phyloP scores from a whole-genome alignment of 1,140 invertebrate species.

The Triops longicaudatus region DNA sequence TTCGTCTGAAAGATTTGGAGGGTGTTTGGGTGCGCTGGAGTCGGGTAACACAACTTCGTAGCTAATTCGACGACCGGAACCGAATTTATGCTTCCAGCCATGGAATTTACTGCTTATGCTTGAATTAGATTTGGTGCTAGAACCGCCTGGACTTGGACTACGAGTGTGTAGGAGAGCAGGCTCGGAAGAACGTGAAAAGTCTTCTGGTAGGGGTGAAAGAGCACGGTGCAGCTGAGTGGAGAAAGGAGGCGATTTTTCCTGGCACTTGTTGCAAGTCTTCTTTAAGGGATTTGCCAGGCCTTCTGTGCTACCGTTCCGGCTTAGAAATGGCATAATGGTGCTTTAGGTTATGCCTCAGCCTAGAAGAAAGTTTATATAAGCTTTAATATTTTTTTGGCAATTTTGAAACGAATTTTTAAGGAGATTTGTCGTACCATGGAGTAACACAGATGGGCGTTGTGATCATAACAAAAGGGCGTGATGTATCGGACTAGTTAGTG shows the following conservation, averaged over 20 bases:
- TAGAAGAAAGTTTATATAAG: neutral
- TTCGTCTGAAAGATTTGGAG: no score
- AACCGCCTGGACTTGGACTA: neutral
- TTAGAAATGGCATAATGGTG: neutral
- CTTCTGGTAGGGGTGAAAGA: neutral
- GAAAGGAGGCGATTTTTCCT: neutral
- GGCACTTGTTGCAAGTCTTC: neutral
- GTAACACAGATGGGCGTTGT: neutral
- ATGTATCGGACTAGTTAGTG: neutral
- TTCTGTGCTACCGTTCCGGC: neutral
- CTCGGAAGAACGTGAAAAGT: neutral
- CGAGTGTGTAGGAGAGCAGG: neutral
- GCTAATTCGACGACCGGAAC: neutral
- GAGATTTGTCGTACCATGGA: no score
- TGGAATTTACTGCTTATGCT: neutral
- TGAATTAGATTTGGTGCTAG: neutral
- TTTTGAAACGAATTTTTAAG: no score
- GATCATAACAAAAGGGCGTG: conserved; percentile 1
- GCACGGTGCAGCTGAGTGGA: neutral
- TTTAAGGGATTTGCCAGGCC: neutral
- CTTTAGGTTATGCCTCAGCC: neutral
- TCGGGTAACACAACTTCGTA: neutral
- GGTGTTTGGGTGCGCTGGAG: neutral
- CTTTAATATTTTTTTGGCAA: no score
- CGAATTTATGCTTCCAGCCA: neutral